Evolutionary conservation across 2,113 vertebrate genomes (phyloP).

Genomic region (Ornithorhynchus anatinus): DNA sequence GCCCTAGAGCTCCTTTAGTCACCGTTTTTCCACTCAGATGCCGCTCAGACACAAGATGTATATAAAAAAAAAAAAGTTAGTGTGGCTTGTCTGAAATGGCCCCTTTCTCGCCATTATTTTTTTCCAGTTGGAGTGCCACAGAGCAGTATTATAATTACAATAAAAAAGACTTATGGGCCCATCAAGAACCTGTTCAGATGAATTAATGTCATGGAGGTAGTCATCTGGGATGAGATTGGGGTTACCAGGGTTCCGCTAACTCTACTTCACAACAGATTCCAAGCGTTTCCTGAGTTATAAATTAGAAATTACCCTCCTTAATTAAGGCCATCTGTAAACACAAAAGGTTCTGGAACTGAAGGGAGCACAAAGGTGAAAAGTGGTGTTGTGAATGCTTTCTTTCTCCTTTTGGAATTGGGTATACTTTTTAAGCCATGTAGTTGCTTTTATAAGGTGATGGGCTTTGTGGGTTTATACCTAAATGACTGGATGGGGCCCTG

Average conservation of each 20-base stretch:
- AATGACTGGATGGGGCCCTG: too few species aligned
- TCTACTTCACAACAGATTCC: conserved; percentile 54
- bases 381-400: background rate
- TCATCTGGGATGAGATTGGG: conserved; percentile 32
- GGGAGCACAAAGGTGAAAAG: background rate
- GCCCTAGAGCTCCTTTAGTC: background rate
- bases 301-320: conserved; percentile 62
- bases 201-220: conserved; percentile 41
- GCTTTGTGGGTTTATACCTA: conserved; percentile 11
- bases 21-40: background rate
- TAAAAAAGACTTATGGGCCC: conserved; percentile 51
- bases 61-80: conserved; percentile 4
- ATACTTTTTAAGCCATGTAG: conserved; percentile 3
- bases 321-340: conserved; percentile 56
- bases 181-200: conserved; percentile 41
- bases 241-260: conserved; percentile 58
- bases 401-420: too few species aligned
- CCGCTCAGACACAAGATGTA: background rate
- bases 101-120: background rate
- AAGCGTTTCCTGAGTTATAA: conserved; percentile 63
- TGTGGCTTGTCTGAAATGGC: background rate
- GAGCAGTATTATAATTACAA: conserved; percentile 24
- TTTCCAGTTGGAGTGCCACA: background rate
- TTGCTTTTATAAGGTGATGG: background rate
- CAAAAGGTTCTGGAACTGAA: background rate